phyloP scores from a whole-genome alignment of 2,797 vertebrate species.

The Pseudopleuronectes americanus region DNA sequence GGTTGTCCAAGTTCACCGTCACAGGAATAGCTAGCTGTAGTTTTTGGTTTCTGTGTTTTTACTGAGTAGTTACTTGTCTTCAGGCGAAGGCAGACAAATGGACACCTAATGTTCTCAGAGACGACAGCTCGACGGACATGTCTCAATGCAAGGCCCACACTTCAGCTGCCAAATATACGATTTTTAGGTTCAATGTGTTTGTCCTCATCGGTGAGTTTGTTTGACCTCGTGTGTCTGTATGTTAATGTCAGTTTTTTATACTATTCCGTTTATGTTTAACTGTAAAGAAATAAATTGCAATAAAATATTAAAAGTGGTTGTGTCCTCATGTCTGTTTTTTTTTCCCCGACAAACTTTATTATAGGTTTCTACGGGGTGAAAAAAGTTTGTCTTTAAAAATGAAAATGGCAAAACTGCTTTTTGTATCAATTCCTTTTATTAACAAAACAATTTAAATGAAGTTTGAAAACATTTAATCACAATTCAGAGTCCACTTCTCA shows the following conservation, averaged over 20 bases:
- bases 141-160: conserved; percentile 48
- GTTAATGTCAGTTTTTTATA: conserved; percentile 81
- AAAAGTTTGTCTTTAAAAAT: background rate
- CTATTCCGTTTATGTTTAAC: conserved; percentile 74
- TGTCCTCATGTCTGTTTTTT: background rate
- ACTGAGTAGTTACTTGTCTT: conserved; percentile 48
- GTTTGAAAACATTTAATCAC: too few relatives aligned
- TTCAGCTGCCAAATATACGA: conserved; percentile 31
- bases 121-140: conserved; percentile 70
- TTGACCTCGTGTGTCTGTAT: conserved; percentile 69
- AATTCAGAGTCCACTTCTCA: too few relatives aligned
- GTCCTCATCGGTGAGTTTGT: conserved; percentile 56
- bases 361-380: background rate
- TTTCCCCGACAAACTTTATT: too few relatives aligned
- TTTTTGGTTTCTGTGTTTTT: conserved; percentile 64
- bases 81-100: conserved; percentile 45
- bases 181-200: conserved; percentile 64
- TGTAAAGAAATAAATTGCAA: conserved; percentile 84
- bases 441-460: too few relatives aligned
- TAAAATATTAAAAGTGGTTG: conserved; percentile 78
- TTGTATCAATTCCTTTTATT: background rate
- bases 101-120: conserved; percentile 71
- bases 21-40: conserved; percentile 65
- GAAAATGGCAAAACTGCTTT: background rate
- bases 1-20: conserved; percentile 56